A percentile compares a stretch with the other conserved stretches of the same genome.
These are phyloP conservation scores for Lamprotornis superbus DNA, from an alignment of 2,113 vertebrate species.

Conservation along the genomic window DNA sequence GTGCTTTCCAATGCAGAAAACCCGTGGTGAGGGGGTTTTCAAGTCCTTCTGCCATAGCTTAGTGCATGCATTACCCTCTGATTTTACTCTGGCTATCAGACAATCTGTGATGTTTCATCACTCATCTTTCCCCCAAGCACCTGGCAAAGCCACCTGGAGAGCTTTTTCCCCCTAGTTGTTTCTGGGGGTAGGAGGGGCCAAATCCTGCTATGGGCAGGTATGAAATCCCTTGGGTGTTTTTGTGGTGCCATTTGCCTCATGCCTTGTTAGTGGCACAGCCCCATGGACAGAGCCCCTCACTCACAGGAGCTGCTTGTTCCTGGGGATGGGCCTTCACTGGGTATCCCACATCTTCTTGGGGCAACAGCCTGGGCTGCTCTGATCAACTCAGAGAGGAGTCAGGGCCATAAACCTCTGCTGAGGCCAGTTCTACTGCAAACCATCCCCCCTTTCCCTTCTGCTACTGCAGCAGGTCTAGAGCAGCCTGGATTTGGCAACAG, in stretches of 20 bases:
- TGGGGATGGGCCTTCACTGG: background rate
- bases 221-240: background rate
- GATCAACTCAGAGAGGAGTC: background rate
- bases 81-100: background rate
- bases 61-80: rapidly evolving
- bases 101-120: background rate
- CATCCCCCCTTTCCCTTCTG: background rate
- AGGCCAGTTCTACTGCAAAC: background rate
- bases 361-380: background rate
- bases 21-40: background rate
- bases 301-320: constrained; percentile 22
- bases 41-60: background rate
- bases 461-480: background rate
- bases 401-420: background rate
- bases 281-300: background rate
- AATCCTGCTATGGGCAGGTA: background rate
- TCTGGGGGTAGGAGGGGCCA: background rate
- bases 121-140: background rate
- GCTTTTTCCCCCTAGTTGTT: background rate
- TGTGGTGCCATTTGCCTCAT: background rate
- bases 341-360: background rate
- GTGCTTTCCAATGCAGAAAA: background rate
- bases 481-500: background rate
- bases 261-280: background rate
- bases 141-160: background rate